Evolutionary conservation across 2,113 vertebrate genomes (phyloP), one percentile per base, ranked within the genome.

Genomic region (Elgaria multicarinata): DNA sequence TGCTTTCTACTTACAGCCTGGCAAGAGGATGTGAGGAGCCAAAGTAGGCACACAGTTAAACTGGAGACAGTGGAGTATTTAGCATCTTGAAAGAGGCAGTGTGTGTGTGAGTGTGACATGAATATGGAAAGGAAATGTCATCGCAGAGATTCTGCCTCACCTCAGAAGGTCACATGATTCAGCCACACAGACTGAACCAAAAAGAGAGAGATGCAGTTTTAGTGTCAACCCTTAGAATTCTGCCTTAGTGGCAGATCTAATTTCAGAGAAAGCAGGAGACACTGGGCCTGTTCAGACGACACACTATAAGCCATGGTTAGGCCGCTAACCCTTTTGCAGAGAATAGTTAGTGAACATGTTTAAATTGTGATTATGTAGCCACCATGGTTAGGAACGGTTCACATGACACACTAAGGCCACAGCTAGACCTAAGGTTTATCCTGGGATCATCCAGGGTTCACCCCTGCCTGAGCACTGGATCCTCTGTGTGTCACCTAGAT

Each of bases 201-300:
- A n/a, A n/a, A n/a, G n/a, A n/a, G 6, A 3, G 14, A 62, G 42
- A 81, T 16, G 39, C 89, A 42, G 14, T 58, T 87, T 86, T 12
- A 62, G 24, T 1, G 72, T 71, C n/a, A 90, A 31, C 28, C 16
- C 79, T 94, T 87, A 79, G 31, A 87, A 93, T 55, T 4, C 26
- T 28, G 31, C 26, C 26, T 33, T 69, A 3, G 8, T 72, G 69
- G 9, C 2, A n/a, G 13, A 3, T 72, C 31, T 14, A 33, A n/a
- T 10, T 14, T 7, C 26, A 46, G 2, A 76, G 74, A 76, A 76
- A 76, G 74, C 22, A 46, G 42, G 42, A 55, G 31, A 2, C 50
- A 79, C 44, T 16, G 26, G 10, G n/a, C n/a, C n/a, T n/a, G n/a
- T n/a, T n/a, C n/a, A n/a, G n/a, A n/a, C n/a, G n/a, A n/a, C n/a